Evolutionary conservation across 2,113 vertebrate species (phyloP).

Genomic region (Myiagra hebetior): DNA sequence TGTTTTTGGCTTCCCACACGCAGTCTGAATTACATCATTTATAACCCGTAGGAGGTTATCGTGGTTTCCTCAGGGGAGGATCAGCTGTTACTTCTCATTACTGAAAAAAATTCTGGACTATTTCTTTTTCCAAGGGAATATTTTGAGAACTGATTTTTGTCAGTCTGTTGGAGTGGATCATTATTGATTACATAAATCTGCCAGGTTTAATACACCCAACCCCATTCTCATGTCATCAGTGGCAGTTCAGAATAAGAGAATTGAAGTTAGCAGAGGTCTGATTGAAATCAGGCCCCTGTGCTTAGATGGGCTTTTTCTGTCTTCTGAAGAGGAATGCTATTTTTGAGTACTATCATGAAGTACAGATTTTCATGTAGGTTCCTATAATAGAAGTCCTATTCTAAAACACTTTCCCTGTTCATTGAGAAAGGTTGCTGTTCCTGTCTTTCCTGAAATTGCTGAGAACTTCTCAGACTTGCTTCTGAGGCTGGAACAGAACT

Average conservation of each 20-base stretch:
- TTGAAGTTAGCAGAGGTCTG: background rate
- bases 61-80: conserved; percentile 70
- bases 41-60: conserved; percentile 67
- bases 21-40: conserved; percentile 67
- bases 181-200: background rate
- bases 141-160: conserved; percentile 19
- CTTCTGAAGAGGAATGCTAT: background rate
- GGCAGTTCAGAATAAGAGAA: background rate
- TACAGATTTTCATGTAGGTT: background rate
- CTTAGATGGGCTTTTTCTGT: background rate
- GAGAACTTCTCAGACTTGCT: background rate
- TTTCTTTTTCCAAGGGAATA: background rate
- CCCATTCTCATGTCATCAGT: background rate
- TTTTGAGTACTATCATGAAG: background rate
- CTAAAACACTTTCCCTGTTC: background rate
- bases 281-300: background rate
- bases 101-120: conserved; percentile 17
- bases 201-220: background rate
- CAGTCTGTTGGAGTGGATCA: background rate
- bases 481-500: background rate
- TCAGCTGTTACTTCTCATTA: conserved; percentile 65
- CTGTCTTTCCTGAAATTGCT: background rate
- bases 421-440: background rate
- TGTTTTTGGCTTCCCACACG: conserved; percentile 70
- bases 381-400: background rate